Base-by-base conservation (phyloP, 2,888 invertebrate species). In the Prionchulus punctatus region DNA sequence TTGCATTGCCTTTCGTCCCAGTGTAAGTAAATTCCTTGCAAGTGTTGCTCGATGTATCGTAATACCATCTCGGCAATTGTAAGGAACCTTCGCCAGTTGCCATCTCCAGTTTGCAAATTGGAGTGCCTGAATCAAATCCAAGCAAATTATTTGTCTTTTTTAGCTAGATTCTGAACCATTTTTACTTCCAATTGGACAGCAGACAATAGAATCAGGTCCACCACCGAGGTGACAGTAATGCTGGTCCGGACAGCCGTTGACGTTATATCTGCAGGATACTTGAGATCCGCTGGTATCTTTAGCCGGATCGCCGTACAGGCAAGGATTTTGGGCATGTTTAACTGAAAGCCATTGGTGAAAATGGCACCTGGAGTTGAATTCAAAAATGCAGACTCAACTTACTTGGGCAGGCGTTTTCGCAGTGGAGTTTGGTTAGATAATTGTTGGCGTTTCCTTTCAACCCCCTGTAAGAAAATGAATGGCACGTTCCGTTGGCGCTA, bases 361-460 rank as follows among this genome's bases (percentile, higher is more conserved):
- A n/a, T n/a, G n/a, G n/a, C n/a, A n/a, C n/a, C n/a, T n/a, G n/a
- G n/a, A n/a, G n/a, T n/a, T n/a, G n/a, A n/a, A n/a, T n/a, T n/a
- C n/a, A n/a, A n/a, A n/a, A n/a, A n/a, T n/a, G n/a, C n/a, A n/a
- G n/a, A n/a, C n/a, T n/a, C n/a, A n/a, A 27, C 30, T 56, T 47
- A 61, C 60, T 55, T 57, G 61, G 57, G 55, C 64, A 64, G 18
- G 57, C 59, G 18, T 54, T 55, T 31, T 60, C 57, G 45, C 64
- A 64, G 28, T 64, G 62, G 23, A 47, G 59, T 28, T 59, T 55
- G 7, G 60, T 63, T 56, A 63, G 48, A 52, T 63, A 64, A 52
- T 64, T 64, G 57, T 64, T 64, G 53, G 61, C 56, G 49, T 64
- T 64, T 25, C 64, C 64, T 12, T 60, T 60, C 7, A 58, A 57